A percentile compares a stretch with the other conserved stretches of the same genome.
Evolutionary conservation across 1,140 invertebrate species (phyloP).

Genomic region (Homarus americanus): DNA sequence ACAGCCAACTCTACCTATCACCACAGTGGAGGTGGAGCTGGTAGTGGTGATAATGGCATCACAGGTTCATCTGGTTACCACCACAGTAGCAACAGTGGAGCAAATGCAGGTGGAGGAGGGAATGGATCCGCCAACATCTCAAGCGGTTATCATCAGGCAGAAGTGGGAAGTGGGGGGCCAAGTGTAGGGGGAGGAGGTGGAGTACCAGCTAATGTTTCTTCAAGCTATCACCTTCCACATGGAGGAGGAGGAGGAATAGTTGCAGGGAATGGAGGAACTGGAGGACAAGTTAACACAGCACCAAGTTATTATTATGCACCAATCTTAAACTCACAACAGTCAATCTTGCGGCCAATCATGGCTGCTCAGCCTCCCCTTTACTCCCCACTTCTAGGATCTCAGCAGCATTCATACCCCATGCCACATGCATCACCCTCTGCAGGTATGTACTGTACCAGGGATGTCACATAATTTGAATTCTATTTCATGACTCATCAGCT

Average conservation of each 20-base stretch:
- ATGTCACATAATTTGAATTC: no score
- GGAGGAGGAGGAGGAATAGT: conserved; percentile 16
- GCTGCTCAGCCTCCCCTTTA: conserved; percentile 67
- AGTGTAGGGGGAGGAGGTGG: not conserved
- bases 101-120: not conserved
- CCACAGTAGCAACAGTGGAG: not conserved
- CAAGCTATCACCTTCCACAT: conserved; percentile 17
- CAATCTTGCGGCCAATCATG: conserved; percentile 61
- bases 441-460: no score
- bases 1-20: not conserved
- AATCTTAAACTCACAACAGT: conserved; percentile 63
- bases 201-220: not conserved
- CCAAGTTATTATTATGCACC: conserved; percentile 61
- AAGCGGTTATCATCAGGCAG: not conserved
- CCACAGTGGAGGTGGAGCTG: not conserved
- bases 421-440: conserved; percentile 68
- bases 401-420: conserved; percentile 65
- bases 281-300: conserved; percentile 49
- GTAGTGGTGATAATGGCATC: not conserved
- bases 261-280: conserved; percentile 15
- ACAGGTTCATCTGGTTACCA: conserved; percentile 12
- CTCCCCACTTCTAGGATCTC: conserved; percentile 60
- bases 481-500: no score
- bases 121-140: not conserved
- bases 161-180: not conserved